Conservation (phyloP, 2,797 vertebrate genomes). For the Scolopax bukidnonensis region DNA sequence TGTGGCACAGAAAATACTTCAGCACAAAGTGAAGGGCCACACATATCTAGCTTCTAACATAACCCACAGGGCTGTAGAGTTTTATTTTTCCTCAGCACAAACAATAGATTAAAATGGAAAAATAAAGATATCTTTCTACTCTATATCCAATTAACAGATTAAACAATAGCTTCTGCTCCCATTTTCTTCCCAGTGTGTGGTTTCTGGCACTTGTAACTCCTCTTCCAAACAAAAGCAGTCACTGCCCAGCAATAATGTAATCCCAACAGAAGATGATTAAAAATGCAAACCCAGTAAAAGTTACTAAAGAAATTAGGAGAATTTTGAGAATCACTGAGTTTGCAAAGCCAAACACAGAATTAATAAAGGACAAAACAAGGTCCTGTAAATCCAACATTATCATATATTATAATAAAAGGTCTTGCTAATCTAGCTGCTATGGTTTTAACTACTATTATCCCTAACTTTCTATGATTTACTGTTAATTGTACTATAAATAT, state of each 20-base stretch:
- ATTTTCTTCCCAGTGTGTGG: neutral
- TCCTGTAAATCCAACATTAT: neutral
- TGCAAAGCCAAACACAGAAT: neutral
- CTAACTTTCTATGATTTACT: neutral
- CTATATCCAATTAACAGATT: neutral
- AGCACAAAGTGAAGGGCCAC: neutral
- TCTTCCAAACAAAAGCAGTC: constrained; percentile 7
- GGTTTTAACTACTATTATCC: constrained; percentile 9
- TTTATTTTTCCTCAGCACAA: neutral
- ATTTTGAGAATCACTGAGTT: neutral
- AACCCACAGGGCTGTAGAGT: neutral
- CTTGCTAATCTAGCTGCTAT: neutral
- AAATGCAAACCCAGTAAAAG: constrained; percentile 1
- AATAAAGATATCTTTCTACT: neutral
- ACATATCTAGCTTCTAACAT: neutral
- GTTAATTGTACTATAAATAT: constrained; percentile 3
- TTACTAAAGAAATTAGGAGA: neutral
- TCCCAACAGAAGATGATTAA: neutral
- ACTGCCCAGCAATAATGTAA: neutral
- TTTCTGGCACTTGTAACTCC: neutral
- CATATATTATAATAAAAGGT: neutral
- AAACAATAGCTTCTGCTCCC: neutral
- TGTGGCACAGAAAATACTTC: neutral
- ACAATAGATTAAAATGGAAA: neutral
- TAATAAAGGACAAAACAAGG: neutral